Percentiles rank a stretch among this genome's conserved stretches.
Evolutionary conservation across 2,113 vertebrate species (phyloP).

Genomic region (human (Homo sapiens)): DNA sequence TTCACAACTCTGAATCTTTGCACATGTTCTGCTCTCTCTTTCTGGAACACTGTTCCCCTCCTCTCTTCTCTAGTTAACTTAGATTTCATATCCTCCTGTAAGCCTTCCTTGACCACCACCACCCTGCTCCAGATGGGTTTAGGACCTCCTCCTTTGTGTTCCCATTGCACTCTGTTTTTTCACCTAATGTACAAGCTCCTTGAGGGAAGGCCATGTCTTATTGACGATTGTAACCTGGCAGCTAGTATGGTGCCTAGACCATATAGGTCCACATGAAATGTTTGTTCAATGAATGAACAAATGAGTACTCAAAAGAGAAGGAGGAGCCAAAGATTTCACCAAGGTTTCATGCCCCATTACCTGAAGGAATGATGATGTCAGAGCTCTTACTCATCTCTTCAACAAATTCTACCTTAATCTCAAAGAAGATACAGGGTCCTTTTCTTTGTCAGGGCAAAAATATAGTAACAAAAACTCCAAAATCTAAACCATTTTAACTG

Average conservation of each 20-base stretch:
- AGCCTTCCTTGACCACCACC: background rate
- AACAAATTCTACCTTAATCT: background rate
- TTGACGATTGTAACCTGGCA: background rate
- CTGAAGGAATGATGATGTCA: background rate
- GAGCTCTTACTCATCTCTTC: background rate
- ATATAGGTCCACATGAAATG: background rate
- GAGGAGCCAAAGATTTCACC: background rate
- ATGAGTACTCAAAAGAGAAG: background rate
- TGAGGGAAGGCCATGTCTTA: background rate
- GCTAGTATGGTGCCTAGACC: background rate
- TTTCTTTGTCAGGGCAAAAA: constrained; percentile 23
- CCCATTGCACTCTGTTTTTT: background rate
- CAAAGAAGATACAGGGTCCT: background rate
- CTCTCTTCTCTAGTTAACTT: background rate
- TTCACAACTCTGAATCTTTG: background rate
- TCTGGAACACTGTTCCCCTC: background rate
- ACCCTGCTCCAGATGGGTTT: background rate
- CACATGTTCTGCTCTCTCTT: background rate
- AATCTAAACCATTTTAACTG: background rate
- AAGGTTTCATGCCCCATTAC: background rate
- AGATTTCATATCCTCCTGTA: background rate
- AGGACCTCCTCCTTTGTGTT: background rate
- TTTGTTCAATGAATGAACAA: constrained; percentile 16
- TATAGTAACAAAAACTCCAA: background rate
- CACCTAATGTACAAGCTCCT: background rate